These are phyloP conservation scores for Otis tarda DNA, from an alignment of 2,113 vertebrate species.

Conservation along the genomic window DNA sequence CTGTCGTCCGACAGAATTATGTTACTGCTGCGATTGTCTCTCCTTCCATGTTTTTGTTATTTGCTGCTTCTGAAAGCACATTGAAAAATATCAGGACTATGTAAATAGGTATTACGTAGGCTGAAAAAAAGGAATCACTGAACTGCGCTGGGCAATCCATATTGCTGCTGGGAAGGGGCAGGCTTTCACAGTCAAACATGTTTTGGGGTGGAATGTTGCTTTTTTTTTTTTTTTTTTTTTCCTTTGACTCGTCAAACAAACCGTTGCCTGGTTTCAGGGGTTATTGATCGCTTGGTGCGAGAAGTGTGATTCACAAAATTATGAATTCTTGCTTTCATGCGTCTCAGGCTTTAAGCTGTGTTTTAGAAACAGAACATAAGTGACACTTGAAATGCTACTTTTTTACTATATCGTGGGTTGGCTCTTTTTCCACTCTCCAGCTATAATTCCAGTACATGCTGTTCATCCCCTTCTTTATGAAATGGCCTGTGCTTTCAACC, in stretches of 20 bases:
- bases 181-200: background rate
- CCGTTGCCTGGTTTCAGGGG: background rate
- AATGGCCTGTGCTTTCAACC: background rate
- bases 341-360: background rate
- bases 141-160: background rate
- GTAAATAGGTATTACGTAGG: background rate
- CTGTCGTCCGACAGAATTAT: background rate
- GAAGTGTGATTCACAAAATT: background rate
- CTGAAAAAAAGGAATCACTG: slow-evolving; percentile 15
- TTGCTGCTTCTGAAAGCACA: background rate
- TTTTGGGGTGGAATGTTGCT: background rate
- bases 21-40: background rate
- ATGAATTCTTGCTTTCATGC: background rate
- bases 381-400: background rate
- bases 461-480: background rate
- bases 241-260: background rate
- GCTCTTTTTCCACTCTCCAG: background rate
- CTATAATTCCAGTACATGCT: background rate
- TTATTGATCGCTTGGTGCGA: background rate
- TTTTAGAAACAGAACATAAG: background rate
- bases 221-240: background rate
- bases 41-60: background rate
- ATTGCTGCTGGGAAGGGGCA: background rate
- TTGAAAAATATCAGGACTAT: background rate
- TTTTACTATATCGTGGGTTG: background rate